These are phyloP conservation scores for Psammodynastes pulverulentus DNA, from an alignment of 2,113 vertebrate genomes.

Conservation along the genomic window DNA sequence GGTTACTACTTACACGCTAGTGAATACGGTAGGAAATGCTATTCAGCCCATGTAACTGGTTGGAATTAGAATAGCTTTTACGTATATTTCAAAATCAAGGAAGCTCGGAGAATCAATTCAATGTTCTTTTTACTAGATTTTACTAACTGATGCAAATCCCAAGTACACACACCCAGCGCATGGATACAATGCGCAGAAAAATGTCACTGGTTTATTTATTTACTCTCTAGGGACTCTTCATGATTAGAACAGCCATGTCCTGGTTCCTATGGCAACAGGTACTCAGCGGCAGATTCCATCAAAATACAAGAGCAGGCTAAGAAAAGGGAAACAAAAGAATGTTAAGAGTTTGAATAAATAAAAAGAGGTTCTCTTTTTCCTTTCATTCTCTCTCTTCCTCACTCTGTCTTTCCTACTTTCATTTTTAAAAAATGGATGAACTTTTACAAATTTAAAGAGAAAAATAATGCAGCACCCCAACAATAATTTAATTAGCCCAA, in stretches of 20 bases:
- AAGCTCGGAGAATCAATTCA: slow-evolving; percentile 7
- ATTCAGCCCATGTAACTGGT: not conserved
- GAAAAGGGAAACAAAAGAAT: slow-evolving; percentile 31
- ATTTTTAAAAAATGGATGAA: not conserved
- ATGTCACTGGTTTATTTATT: slow-evolving; percentile 44
- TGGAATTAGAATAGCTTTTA: rapidly evolving
- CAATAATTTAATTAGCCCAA: not conserved
- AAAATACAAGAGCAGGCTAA: slow-evolving; percentile 36
- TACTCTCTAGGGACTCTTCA: slow-evolving; percentile 45
- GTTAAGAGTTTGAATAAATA: slow-evolving; percentile 28
- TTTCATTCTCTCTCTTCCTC: not conserved
- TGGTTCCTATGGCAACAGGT: slow-evolving; percentile 59
- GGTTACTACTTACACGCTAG: not conserved
- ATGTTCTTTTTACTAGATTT: not conserved
- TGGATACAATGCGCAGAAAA: slow-evolving; percentile 26
- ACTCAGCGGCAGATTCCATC: slow-evolving; percentile 51
- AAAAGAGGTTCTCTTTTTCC: slow-evolving; percentile 8
- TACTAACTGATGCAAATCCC: not conserved
- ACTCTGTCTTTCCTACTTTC: not conserved
- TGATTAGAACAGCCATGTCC: slow-evolving; percentile 27
- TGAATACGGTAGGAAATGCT: not conserved
- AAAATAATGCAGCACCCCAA: not conserved
- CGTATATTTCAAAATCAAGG: not conserved
- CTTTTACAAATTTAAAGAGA: not conserved
- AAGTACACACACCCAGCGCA: not conserved